Percentiles rank a stretch among this genome's conserved stretches.
Evolutionary conservation across 35 echinoderm and acorn worm species (phyloP).

Genomic region (Heliocidaris tuberculata): DNA sequence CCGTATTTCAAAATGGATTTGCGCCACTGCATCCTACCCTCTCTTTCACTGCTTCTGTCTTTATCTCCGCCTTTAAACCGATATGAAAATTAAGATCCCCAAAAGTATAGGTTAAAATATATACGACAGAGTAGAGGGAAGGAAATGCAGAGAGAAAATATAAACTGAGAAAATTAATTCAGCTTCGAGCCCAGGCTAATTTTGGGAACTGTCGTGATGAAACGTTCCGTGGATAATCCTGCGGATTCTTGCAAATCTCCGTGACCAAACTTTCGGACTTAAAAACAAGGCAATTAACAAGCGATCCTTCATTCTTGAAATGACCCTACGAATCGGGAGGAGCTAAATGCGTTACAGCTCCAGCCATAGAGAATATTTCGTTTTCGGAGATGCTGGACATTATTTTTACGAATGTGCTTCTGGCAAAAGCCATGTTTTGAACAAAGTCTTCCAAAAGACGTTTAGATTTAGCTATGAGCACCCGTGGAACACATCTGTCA

Average conservation of each 20-base stretch:
- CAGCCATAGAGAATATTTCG: neutral
- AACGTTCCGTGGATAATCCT: neutral
- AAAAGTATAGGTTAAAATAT: too few species aligned
- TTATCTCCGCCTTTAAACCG: too few species aligned
- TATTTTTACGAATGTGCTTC: neutral
- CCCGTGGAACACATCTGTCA: too few species aligned
- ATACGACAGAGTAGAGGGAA: too few species aligned
- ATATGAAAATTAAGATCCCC: too few species aligned
- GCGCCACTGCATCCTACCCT: too few species aligned
- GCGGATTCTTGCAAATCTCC: neutral
- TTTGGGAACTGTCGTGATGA: neutral
- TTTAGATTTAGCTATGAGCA: too few species aligned
- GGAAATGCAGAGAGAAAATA: too few species aligned
- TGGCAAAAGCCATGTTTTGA: neutral
- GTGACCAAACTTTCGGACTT: neutral
- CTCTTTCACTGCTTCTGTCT: too few species aligned
- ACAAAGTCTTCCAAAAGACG: neutral
- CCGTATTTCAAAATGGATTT: too few species aligned
- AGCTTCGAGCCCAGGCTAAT: too few species aligned
- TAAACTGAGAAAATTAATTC: too few species aligned
- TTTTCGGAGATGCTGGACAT: neutral
- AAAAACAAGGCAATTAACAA: neutral
- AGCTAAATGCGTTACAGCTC: neutral
- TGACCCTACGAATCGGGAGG: neutral
- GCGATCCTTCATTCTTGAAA: neutral